A percentile compares a stretch with the other conserved stretches of the same genome.
These are phyloP conservation scores for Pionites leucogaster DNA, from an alignment of 2,113 vertebrate genomes.

Conservation along the genomic window DNA sequence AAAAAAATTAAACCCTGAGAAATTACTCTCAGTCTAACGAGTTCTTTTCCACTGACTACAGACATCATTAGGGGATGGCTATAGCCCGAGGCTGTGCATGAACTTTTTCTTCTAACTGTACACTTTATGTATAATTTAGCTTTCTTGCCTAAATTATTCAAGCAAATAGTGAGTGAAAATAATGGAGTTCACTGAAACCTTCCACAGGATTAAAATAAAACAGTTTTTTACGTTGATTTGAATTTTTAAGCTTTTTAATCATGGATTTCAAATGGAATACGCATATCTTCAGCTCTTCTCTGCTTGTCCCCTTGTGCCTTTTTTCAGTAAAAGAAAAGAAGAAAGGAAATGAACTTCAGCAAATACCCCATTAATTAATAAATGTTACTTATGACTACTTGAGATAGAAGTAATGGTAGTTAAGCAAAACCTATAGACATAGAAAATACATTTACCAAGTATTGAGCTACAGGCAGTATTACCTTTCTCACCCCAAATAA, in stretches of 20 bases:
- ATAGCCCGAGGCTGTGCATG: slow-evolving; percentile 92
- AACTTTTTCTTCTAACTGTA: slow-evolving; percentile 99
- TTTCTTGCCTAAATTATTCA: slow-evolving; percentile 98
- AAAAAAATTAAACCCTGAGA: slow-evolving; percentile 90
- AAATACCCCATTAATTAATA: slow-evolving; percentile 77
- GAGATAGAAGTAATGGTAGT: slow-evolving; percentile 33
- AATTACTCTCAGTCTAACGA: slow-evolving; percentile 97
- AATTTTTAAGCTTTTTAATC: slow-evolving; percentile 90
- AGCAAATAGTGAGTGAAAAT: slow-evolving; percentile 98
- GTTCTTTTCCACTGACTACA: slow-evolving; percentile 92
- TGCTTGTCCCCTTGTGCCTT: slow-evolving; percentile 63
- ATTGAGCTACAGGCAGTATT: neutral
- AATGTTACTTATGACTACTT: slow-evolving; percentile 53
- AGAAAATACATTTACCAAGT: neutral
- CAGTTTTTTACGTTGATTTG: slow-evolving; percentile 92
- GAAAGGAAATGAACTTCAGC: slow-evolving; percentile 61
- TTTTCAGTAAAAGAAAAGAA: slow-evolving; percentile 62
- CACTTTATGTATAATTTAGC: slow-evolving; percentile 99
- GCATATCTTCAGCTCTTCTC: slow-evolving; percentile 70
- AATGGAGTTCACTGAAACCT: slow-evolving; percentile 98
- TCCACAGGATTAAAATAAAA: slow-evolving; percentile 91
- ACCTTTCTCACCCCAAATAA: neutral
- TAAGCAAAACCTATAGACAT: slow-evolving; percentile 31
- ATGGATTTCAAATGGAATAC: slow-evolving; percentile 81
- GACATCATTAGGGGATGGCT: slow-evolving; percentile 98